A percentile compares a stretch with the other conserved stretches of the same genome.
Evolutionary conservation across 1,140 invertebrate species (phyloP).

Genomic region (Gryllus bimaculatus): DNA sequence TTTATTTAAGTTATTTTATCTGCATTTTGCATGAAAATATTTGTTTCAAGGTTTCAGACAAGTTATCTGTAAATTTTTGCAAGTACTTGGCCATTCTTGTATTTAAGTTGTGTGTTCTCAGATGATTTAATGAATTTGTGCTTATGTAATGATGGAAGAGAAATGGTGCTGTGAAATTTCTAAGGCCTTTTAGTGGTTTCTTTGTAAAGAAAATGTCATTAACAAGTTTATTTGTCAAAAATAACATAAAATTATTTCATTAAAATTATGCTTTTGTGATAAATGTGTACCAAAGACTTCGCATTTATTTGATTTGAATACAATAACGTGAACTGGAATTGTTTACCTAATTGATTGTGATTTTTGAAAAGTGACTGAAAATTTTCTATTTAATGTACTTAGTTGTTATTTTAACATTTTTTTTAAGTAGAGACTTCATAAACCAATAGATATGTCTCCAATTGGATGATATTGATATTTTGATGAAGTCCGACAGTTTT

Average conservation of each 20-base stretch:
- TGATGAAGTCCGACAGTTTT: neutral
- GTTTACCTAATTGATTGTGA: neutral
- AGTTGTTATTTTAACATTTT: neutral
- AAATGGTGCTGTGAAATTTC: too few species aligned
- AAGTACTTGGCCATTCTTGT: too few species aligned
- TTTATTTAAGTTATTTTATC: neutral
- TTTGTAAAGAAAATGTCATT: neutral
- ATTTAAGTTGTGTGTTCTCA: too few species aligned
- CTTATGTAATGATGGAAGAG: too few species aligned
- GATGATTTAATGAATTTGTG: too few species aligned
- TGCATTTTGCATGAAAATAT: too few species aligned
- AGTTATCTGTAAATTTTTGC: too few species aligned
- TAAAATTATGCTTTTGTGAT: constrained; percentile 16
- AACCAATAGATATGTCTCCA: neutral
- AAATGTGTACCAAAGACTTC: constrained; percentile 18
- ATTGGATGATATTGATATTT: neutral
- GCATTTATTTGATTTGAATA: constrained; percentile 17
- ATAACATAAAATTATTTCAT: neutral
- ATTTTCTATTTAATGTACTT: neutral
- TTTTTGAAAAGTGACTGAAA: neutral
- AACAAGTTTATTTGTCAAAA: neutral
- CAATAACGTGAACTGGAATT: neutral
- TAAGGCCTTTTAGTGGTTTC: too few species aligned
- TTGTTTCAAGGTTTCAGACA: too few species aligned
- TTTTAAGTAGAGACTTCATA: neutral